phyloP scores from a whole-genome alignment of 1,140 invertebrate genomes.

The Psilanteris sp. region DNA sequence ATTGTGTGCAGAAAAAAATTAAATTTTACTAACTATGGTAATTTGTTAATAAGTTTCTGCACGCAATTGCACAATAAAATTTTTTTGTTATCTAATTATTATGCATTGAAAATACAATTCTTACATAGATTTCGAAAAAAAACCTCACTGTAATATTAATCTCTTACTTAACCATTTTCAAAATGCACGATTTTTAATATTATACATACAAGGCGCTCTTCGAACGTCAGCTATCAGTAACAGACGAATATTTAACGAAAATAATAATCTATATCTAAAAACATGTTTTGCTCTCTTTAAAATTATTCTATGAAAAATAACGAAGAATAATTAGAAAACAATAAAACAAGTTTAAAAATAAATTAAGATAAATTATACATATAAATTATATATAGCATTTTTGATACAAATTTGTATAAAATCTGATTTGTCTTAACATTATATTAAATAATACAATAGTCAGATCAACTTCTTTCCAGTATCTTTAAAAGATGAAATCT shows the following conservation, averaged over 20 bases:
- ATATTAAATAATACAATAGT: too few relatives aligned
- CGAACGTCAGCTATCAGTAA: slow-evolving; percentile 2
- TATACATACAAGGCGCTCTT: slow-evolving; percentile 16
- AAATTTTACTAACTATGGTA: slow-evolving; percentile 9
- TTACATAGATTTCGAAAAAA: background rate
- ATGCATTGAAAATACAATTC: slow-evolving; percentile 39
- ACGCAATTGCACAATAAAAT: slow-evolving; percentile 22
- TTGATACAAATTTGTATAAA: too few relatives aligned
- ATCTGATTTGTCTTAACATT: too few relatives aligned
- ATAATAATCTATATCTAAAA: slow-evolving; percentile 14
- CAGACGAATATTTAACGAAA: slow-evolving; percentile 14
- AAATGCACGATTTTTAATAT: slow-evolving; percentile 28
- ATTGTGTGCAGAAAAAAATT: slow-evolving; percentile 19
- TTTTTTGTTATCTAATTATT: too few relatives aligned
- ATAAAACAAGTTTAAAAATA: too few relatives aligned
- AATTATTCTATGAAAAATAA: too few relatives aligned
- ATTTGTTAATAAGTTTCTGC: slow-evolving; percentile 22
- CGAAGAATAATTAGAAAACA: too few relatives aligned
- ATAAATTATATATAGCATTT: too few relatives aligned
- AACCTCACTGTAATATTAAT: slow-evolving; percentile 16
- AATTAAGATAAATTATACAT: too few relatives aligned
- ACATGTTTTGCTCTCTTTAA: background rate
- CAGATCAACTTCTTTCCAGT: too few relatives aligned
- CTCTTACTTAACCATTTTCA: slow-evolving; percentile 6
- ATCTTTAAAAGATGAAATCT: too few relatives aligned